Evolutionary conservation across 2,113 vertebrate genomes (phyloP), one percentile per base, ranked within the genome.

Genomic region (Chroicocephalus ridibundus): DNA sequence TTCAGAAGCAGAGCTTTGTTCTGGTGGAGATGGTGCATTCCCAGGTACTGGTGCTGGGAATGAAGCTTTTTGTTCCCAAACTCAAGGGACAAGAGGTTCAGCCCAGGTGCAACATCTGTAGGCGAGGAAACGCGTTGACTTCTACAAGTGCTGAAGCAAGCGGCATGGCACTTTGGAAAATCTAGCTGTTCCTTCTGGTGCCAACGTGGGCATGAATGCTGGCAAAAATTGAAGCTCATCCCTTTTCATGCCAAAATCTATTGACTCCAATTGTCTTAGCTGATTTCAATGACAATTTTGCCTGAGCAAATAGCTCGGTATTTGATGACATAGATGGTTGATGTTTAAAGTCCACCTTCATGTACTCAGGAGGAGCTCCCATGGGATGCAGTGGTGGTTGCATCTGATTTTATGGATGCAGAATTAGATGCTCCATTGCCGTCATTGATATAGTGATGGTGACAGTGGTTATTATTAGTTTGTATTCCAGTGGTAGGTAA

Each of bases 201-300:
- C 57, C 57, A 69, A 1, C 0, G 1, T 64, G 31, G 40, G 15
- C 22, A 19, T 42, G 51, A 80, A 34, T 0, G 0, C 31, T 87
- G 66, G 38, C 65, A 86, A 65, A 78, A 78, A 60, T 12, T 27
- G 21, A 85, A 82, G 24, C 52, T 47, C 82, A 34, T 85, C 66
- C 16, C 15, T 85, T 89, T 65, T 69, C 22, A 4, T 76, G 49
- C n/a, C 74, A 38, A 54, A 58, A 69, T 90, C 44, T 65, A 5
- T n/a, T 2, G 11, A 21, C 26, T 86, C 10, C 40, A 14, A 18
- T 46, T 44, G 61, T 51, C 27, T 31, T 72, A 25, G 38, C 52
- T 85, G 49, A 47, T 86, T 65, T 57, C 38, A 54, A 1, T 72
- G 57, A 40, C 40, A 46, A 68, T 79, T 65, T 82, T 85, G 34